These are phyloP conservation scores for Epizoanthus rinbou DNA, from an alignment of 92 coral and sea anemone species.

Conservation along the genomic window DNA sequence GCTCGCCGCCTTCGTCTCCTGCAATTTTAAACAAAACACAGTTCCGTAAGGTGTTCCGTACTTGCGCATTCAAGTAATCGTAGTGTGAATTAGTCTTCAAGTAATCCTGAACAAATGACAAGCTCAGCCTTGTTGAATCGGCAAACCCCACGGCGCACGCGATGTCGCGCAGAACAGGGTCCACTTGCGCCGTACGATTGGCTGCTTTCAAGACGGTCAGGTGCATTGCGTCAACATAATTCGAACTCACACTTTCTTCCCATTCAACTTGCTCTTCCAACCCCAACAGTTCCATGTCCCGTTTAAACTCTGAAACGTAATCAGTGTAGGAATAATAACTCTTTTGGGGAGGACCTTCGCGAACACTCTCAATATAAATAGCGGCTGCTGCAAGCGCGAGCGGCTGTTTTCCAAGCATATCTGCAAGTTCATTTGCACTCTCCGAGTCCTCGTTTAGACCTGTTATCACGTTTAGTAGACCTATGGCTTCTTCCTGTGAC, in stretches of 20 bases:
- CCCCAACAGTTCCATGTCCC: conserved; percentile 55
- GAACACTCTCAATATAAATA: conserved; percentile 70
- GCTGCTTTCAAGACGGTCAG: conserved; percentile 69
- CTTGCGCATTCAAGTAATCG: conserved; percentile 59
- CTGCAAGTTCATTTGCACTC: conserved; percentile 57
- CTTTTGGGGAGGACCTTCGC: conserved; percentile 68
- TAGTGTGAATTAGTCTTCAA: conserved; percentile 49
- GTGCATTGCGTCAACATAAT: conserved; percentile 60
- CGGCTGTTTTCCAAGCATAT: conserved; percentile 68
- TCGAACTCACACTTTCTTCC: conserved; percentile 68
- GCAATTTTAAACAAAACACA: conserved; percentile 66
- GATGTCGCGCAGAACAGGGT: conserved; percentile 63
- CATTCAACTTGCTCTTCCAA: conserved; percentile 65
- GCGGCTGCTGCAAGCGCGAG: conserved; percentile 80
- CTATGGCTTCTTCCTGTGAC: conserved; percentile 59
- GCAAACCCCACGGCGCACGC: conserved; percentile 68
- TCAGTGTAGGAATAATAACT: conserved; percentile 57
- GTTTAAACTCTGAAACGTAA: conserved; percentile 69
- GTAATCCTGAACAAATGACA: conserved; percentile 56
- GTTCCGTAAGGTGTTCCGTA: conserved; percentile 62
- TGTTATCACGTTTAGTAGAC: conserved; percentile 60
- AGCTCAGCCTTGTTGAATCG: conserved; percentile 65
- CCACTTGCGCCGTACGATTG: conserved; percentile 64
- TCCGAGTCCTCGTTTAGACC: conserved; percentile 53
- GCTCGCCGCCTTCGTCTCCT: conserved; percentile 48